Base-by-base conservation (phyloP, 2,797 vertebrate genomes). In the Hoplostethus mediterraneus region DNA sequence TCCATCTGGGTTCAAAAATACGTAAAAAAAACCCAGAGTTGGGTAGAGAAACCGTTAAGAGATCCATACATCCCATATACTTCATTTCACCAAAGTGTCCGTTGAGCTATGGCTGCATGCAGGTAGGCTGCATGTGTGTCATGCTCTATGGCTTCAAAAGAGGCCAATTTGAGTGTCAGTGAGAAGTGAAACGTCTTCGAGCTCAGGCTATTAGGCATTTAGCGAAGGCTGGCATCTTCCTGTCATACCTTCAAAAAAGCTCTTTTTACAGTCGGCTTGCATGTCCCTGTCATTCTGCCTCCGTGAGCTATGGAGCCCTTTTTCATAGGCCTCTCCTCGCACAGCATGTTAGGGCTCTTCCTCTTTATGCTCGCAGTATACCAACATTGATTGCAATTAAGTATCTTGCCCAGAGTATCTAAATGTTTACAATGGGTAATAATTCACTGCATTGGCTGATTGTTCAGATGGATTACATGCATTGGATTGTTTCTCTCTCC, bases 321-420 rank as follows among this genome's bases (percentile, higher is more conserved):
- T 86, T 89, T 82, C 71, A 71, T 77, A 64, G 72, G 75, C 60
- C 79, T 84, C 52, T 74, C 52, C 75, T 79, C 61, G 75, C 89
- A 74, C 67, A 77, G 79, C n/a, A 59, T 82, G 81, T 82, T 80
- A 44, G 73, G 65, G 82, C 80, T 91, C 90, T 87, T 83, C 52
- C 77, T 78, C 76, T 86, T 89, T 85, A 82, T 89, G 45, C 74
- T 82, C 74, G 81, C 86, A 83, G 83, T 77, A 84, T 77, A 84
- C 77, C 90, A 90, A 92, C 92, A 94, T 92, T 87, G 91, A 93
- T 93, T 92, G 90, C 88, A 91, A 93, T 93, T 91, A 91, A 90
- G 87, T 88, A 85, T 93, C 84, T 93, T 80, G 89, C 88, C 85
- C 82, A 79, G 87, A 91, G 91, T 89, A 87, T 91, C 90, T 90